A percentile compares a stretch with the other conserved stretches of the same genome.
phyloP scores from a whole-genome alignment of 2,797 vertebrate genomes.

The Sebastes aleutianus region DNA sequence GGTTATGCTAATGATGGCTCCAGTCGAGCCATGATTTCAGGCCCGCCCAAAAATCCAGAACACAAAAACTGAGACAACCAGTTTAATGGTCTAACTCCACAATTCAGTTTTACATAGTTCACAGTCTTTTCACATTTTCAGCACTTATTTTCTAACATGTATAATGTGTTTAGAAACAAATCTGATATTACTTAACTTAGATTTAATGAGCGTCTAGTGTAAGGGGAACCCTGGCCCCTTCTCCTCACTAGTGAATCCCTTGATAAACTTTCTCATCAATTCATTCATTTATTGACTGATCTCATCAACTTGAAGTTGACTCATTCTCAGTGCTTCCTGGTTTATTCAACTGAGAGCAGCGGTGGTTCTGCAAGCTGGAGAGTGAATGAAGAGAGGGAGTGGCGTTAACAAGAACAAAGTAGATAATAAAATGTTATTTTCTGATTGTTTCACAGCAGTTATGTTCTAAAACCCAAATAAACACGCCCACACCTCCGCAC shows the following conservation, averaged over 20 bases:
- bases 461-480: too few relatives aligned
- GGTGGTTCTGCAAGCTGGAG: too few relatives aligned
- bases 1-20: neutral
- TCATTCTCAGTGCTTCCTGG: too few relatives aligned
- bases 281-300: neutral
- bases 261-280: neutral
- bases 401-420: too few relatives aligned
- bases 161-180: neutral
- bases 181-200: rapidly evolving
- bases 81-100: too few relatives aligned
- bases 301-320: neutral
- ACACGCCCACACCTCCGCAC: too few relatives aligned
- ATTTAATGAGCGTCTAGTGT: neutral
- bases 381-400: too few relatives aligned
- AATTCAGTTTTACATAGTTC: neutral
- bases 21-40: neutral
- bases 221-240: neutral
- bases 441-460: too few relatives aligned
- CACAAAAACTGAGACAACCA: neutral
- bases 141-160: neutral
- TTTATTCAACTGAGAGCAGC: too few relatives aligned
- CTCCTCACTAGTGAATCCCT: neutral
- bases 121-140: neutral
- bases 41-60: rapidly evolving
- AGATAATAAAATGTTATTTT: too few relatives aligned